A percentile compares a stretch with the other conserved stretches of the same genome.
phyloP scores from a whole-genome alignment of 2,888 invertebrate genomes.

The Mythimna albipuncta region DNA sequence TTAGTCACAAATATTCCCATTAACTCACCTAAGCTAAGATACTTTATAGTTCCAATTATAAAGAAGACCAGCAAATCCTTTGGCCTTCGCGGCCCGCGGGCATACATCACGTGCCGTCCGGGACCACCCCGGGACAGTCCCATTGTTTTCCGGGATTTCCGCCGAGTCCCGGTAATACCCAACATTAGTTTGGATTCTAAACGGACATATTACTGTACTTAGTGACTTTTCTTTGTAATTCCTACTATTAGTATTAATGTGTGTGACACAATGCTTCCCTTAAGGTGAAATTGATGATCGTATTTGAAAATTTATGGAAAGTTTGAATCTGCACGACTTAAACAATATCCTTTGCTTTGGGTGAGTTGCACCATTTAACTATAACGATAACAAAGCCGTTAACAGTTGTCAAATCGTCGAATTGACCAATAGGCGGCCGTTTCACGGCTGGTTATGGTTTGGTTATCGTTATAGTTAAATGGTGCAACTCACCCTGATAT shows the following conservation, averaged over 20 bases:
- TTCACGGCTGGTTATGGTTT: no score
- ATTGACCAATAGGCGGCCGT: no score
- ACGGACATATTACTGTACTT: constrained; percentile 67
- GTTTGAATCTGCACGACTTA: not conserved
- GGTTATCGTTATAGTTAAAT: no score
- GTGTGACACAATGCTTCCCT: constrained; percentile 19
- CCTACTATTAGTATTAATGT: constrained; percentile 66
- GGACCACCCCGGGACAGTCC: constrained; percentile 62
- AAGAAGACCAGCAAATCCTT: constrained; percentile 55
- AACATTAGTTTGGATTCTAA: constrained; percentile 77
- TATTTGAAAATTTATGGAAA: constrained; percentile 17
- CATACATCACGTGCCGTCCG: constrained; percentile 62
- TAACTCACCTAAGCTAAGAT: not conserved
- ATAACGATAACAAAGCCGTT: no score
- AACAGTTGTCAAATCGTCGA: no score
- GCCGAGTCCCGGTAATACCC: constrained; percentile 69
- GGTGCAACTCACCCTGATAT: no score
- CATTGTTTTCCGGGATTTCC: constrained; percentile 70
- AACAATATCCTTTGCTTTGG: not conserved
- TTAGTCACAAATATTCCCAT: not conserved
- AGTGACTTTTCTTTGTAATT: constrained; percentile 67
- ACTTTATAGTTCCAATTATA: constrained; percentile 49
- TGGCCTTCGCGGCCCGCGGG: constrained; percentile 51
- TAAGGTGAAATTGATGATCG: constrained; percentile 33
- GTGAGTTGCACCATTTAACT: no score